Base-by-base conservation (phyloP, 2,888 invertebrate species). In the Tenodera sinensis region DNA sequence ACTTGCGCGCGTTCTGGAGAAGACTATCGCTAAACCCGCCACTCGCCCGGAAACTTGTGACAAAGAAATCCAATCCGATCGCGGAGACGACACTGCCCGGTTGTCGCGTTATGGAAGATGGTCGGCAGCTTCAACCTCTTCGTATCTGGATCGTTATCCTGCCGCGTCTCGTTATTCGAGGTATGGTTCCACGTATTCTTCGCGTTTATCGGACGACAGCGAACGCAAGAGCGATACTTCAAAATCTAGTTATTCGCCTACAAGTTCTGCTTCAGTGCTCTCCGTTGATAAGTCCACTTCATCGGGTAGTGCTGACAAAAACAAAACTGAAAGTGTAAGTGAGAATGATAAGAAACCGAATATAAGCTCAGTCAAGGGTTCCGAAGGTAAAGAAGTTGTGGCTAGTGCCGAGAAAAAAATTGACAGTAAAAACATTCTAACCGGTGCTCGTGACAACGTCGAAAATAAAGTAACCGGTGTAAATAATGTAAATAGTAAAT, bases 61-160 rank as follows among this genome's bases (percentile, higher is more conserved):
- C 91, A 96, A 96, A 92, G 96, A 95, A 93, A 95, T 96, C 87
- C 97, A 97, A 91, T 96, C 96, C 0, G 97, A 97, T 92, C 94
- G 96, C 88, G 92, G 95, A 91, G 97, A 97, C 91, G 96, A 97
- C 91, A 94, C 95, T 0, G 95, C 96, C 2, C 94, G 96, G 91
- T 94, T 95, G 85, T 95, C 96, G 87, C 93, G 96, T 91, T 97
- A 95, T 93, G 93, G 93, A 28, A 93, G 93, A 90, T 94, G 95
- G 15, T 94, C 95, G n/a, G 94, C 96, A 2, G 92, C 94, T 1
- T 94, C 95, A 8, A 95, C 96, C 89, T 96, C 96, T 96, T 95
- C 95, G 84, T 96, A 95, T 92, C 93, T 96, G 83, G 93, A 93
- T 89, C 93, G 93, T 90, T 93, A 92, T 71, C 87, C 87, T 27